Conservation (phyloP, 2,888 invertebrate genomes). For the Melinaea menophilus region DNA sequence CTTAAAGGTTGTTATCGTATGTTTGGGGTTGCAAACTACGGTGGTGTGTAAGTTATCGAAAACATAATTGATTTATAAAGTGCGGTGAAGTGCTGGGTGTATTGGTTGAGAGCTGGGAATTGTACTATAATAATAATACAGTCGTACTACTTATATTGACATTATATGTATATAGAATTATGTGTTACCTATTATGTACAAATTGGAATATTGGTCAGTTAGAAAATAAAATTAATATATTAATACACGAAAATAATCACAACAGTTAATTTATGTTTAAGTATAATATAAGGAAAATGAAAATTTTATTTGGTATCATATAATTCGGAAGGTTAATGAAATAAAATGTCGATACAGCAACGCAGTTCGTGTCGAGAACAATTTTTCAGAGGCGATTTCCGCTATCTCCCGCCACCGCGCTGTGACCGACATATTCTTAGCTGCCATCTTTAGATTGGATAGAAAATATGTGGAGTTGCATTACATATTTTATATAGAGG, state of each 20-base stretch:
- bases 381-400: slow-evolving; percentile 54
- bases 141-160: slow-evolving; percentile 31
- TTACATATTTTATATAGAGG: background rate
- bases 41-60: slow-evolving; percentile 58
- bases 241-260: too few relatives aligned
- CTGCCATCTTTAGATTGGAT: slow-evolving; percentile 50
- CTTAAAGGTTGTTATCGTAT: slow-evolving; percentile 31
- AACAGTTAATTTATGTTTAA: too few relatives aligned
- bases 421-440: slow-evolving; percentile 76
- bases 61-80: slow-evolving; percentile 63
- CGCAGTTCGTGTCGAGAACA: slow-evolving; percentile 43
- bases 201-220: too few relatives aligned
- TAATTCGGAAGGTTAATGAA: slow-evolving; percentile 10
- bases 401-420: slow-evolving; percentile 66
- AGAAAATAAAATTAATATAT: too few relatives aligned
- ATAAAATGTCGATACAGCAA: slow-evolving; percentile 27
- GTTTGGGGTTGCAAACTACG: slow-evolving; percentile 27
- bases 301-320: background rate
- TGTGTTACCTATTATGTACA: background rate
- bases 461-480: slow-evolving; percentile 40
- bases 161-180: slow-evolving; percentile 18
- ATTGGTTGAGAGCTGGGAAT: slow-evolving; percentile 23
- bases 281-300: too few relatives aligned
- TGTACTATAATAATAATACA: slow-evolving; percentile 47
- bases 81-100: slow-evolving; percentile 40